Evolutionary conservation across 92 coral and sea anemone genomes (phyloP), one percentile per base, ranked within the genome.

Genomic region (Parazoanthus swiftii): DNA sequence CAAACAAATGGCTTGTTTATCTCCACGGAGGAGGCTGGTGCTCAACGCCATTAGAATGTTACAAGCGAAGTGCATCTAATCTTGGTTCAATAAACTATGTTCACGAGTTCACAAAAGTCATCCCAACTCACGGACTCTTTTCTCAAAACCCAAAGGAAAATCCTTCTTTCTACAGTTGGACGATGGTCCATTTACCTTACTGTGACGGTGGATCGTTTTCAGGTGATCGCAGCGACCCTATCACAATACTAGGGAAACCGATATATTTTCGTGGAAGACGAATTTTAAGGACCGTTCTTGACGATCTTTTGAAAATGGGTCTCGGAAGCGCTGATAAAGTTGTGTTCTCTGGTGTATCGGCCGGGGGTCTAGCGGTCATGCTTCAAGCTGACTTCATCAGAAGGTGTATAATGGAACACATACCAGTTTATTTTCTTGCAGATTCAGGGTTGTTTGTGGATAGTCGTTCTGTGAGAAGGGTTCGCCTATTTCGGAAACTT

Each of bases 171-270:
- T 44, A 59, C 74, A 88, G 72, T 51, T 78, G 85, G 85, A 88
- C 48, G 79, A 43, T 80, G 79, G 90, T 79, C 54, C 81, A 59
- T 15, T 10, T 88, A 44, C 6, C 35, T 5, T 88, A 88, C 74
- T 88, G 90, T 68, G 90, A 88, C 54, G 90, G 90, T 3, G 67
- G 84, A 16, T 88, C 90, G 68, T 88, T 88, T 44, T 76, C 90
- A 6, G 90, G 90, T 29, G 63, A 39, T 29, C 43, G 90, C 21
- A 29, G 48, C 35, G 56, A 88, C 4, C 90, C 90, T 1, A 65
- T 88, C 13, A 76, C 70, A 36, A 44, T 88, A 79, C 66, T 6
- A 71, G 44, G 56, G 6, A 66, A 79, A 88, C 20, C 85, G 5
- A 54, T 80, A 13, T 68, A 79, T 68, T 79, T 88, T 67, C 85